A percentile compares a stretch with the other conserved stretches of the same genome.
These are phyloP conservation scores for Syrphus vitripennis DNA, from an alignment of 2,888 invertebrate genomes.

Conservation along the genomic window DNA sequence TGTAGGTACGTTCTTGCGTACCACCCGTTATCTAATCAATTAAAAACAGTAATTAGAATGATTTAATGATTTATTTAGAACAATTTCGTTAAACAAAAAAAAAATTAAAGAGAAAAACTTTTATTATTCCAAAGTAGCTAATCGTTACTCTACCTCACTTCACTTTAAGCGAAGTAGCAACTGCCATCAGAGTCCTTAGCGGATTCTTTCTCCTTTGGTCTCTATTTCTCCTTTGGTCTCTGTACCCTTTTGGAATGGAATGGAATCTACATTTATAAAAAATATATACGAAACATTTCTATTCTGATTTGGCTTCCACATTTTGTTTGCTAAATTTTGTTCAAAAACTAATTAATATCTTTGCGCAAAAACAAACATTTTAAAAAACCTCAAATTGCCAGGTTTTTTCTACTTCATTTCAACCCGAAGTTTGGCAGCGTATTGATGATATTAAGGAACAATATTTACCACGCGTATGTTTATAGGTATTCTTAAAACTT, in stretches of 20 bases:
- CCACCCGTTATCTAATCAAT: constrained; percentile 7
- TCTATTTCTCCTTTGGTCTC: background rate
- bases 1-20: background rate
- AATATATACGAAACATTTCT: background rate
- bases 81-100: background rate
- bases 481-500: constrained; percentile 4
- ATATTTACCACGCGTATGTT: constrained; percentile 22
- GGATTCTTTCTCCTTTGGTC: background rate
- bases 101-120: background rate
- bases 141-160: background rate
- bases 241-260: background rate
- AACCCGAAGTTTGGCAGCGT: background rate
- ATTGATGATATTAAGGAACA: constrained; percentile 31
- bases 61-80: constrained; percentile 61
- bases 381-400: background rate
- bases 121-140: background rate
- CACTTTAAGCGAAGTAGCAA: background rate
- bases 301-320: constrained; percentile 18
- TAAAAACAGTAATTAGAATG: constrained; percentile 56
- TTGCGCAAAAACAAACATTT: background rate
- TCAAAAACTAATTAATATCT: constrained; percentile 29
- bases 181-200: background rate
- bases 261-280: background rate
- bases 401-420: background rate
- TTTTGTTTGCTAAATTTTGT: background rate